phyloP scores from a whole-genome alignment of 2,888 invertebrate genomes.

The Drosophila mayaguana region DNA sequence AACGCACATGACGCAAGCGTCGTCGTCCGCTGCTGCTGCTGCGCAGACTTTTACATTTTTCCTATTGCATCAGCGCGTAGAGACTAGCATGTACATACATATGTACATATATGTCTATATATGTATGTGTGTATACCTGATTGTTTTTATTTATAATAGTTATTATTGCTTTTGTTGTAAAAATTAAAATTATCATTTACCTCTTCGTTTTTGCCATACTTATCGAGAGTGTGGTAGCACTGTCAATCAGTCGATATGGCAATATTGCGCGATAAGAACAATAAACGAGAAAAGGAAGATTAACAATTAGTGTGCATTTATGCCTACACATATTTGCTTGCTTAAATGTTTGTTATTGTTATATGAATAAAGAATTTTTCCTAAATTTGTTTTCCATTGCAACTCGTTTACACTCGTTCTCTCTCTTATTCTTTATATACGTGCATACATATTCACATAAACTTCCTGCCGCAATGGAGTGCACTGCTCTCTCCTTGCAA shows the following conservation, averaged over 20 bases:
- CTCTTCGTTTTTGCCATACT: conserved; percentile 26
- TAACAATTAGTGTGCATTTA: conserved; percentile 10
- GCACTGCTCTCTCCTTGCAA: conserved; percentile 74
- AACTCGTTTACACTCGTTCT: conserved; percentile 38
- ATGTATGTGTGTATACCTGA: conserved; percentile 7
- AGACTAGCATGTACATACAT: conserved; percentile 5
- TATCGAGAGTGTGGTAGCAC: conserved; percentile 8
- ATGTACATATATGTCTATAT: background rate
- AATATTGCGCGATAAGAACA: conserved; percentile 11
- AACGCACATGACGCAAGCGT: conserved; percentile 79
- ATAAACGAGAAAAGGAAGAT: background rate
- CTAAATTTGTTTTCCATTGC: conserved; percentile 23
- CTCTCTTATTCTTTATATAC: conserved; percentile 1
- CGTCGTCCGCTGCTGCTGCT: conserved; percentile 53
- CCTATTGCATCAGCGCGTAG: conserved; percentile 70
- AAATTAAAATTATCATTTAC: conserved; percentile 25
- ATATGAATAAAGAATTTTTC: conserved; percentile 38
- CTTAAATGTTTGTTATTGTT: conserved; percentile 8
- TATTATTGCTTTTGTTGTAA: conserved; percentile 24
- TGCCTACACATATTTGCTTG: background rate
- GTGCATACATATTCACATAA: conserved; percentile 14
- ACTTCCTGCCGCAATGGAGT: conserved; percentile 56
- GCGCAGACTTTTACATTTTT: conserved; percentile 75
- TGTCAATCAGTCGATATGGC: conserved; percentile 13
- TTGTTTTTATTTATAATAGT: conserved; percentile 20